Evolutionary conservation across 2,888 invertebrate genomes (phyloP).

Genomic region (Drosophila mettleri): DNA sequence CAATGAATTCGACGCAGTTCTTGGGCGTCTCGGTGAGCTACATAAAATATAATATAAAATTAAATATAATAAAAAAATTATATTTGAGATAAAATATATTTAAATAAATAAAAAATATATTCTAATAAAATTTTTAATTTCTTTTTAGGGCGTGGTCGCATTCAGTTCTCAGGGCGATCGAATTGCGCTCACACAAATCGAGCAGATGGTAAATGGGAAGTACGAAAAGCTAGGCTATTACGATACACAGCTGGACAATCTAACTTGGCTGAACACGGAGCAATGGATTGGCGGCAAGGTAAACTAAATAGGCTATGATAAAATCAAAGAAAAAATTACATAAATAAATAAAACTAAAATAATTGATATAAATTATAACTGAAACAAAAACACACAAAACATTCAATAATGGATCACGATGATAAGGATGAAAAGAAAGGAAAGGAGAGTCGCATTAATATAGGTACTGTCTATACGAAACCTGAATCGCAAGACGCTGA

Average conservation of each 20-base stretch:
- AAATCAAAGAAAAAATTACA: too few relatives aligned
- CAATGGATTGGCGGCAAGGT: conserved; percentile 93
- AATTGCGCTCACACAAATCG: conserved; percentile 98
- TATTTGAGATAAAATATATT: background rate
- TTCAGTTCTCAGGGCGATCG: conserved; percentile 99
- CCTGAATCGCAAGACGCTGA: too few relatives aligned
- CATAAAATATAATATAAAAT: background rate
- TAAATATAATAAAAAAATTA: too few relatives aligned
- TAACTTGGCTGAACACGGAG: conserved; percentile 96
- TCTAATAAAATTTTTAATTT: background rate
- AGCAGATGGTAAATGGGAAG: conserved; percentile 97
- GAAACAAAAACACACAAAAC: background rate
- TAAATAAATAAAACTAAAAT: too few relatives aligned
- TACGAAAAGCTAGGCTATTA: conserved; percentile 98
- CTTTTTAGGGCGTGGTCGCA: conserved; percentile 95
- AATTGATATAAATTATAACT: too few relatives aligned
- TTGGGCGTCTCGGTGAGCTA: conserved; percentile 96
- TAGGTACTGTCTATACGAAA: too few relatives aligned
- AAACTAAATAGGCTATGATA: conserved; percentile 50
- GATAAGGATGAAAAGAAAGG: background rate
- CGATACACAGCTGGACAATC: conserved; percentile 97
- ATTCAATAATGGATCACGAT: background rate
- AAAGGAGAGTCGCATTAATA: too few relatives aligned
- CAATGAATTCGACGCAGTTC: conserved; percentile 99
- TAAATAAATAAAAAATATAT: background rate